Evolutionary conservation across 2,888 invertebrate species (phyloP).

Genomic region (Rhorus exstirpatorius): DNA sequence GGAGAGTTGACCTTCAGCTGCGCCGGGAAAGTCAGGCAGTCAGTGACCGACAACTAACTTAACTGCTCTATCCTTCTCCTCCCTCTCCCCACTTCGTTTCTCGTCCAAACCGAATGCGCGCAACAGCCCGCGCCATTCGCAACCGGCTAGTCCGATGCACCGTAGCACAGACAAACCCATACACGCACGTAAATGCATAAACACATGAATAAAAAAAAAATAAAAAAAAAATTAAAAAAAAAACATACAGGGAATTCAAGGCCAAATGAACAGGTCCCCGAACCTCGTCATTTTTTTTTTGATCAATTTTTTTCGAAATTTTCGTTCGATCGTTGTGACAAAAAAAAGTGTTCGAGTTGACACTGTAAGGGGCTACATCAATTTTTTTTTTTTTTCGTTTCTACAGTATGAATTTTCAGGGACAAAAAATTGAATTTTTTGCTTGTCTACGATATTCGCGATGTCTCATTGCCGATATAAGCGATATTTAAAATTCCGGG

Average conservation of each 20-base stretch:
- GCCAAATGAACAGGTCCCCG: background rate
- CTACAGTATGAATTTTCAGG: too few relatives aligned
- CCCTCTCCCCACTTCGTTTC: slow-evolving; percentile 77
- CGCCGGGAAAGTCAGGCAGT: slow-evolving; percentile 86
- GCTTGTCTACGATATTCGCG: too few relatives aligned
- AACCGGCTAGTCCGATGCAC: slow-evolving; percentile 84
- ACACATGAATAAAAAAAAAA: slow-evolving; percentile 27
- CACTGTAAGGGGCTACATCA: too few relatives aligned
- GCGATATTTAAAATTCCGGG: too few relatives aligned
- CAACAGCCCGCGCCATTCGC: slow-evolving; percentile 75
- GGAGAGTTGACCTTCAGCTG: slow-evolving; percentile 85
- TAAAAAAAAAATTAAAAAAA: slow-evolving; percentile 19
- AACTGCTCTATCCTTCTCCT: slow-evolving; percentile 84
- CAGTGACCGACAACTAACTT: slow-evolving; percentile 86
- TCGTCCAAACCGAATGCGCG: slow-evolving; percentile 70
- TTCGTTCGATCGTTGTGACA: background rate
- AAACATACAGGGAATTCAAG: background rate
- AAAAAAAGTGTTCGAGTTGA: too few relatives aligned
- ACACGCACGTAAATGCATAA: slow-evolving; percentile 31
- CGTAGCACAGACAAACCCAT: slow-evolving; percentile 69
- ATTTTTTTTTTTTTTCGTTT: too few relatives aligned
- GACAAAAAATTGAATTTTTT: too few relatives aligned
- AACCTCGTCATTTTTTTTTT: background rate
- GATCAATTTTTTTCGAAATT: background rate
- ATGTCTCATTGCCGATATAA: too few relatives aligned